Base-by-base conservation (phyloP, 1,140 invertebrate species). In the Centruroides sculpturatus region DNA sequence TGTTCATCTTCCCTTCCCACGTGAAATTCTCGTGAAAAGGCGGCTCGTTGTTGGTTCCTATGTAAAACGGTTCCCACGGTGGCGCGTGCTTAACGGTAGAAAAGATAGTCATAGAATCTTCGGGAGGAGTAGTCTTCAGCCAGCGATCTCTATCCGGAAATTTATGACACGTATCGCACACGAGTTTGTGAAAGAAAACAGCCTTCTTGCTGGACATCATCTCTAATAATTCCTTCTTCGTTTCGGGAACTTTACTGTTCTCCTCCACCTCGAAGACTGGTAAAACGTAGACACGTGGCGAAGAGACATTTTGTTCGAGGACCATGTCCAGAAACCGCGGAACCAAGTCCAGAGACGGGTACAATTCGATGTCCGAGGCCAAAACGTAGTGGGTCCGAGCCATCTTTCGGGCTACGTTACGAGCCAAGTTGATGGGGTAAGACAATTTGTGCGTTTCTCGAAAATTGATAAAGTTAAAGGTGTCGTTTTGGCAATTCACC, bases 141-240 rank as follows among this genome's bases (percentile, higher is more conserved):
- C 68, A 69, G n/a, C 63, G 35, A 4, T 64, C 55, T 2, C 67
- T 86, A 71, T 8, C 84, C 1, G 91, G 90, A 57, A 93, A 86
- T 52, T 84, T 87, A 70, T 94, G 91, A 71, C 91, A 94, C 49
- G 82, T 82, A 11, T 88, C 80, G 68, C 90, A 94, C 2, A 92
- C 80, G 67, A 85, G 87, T 71, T 92, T 88, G 71, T 94, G 91
- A 71, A 94, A 94, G 10, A 88, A 87, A 66, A 93, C 87, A 0
- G 87, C 89, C n/a, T 71, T 66, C 35, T 72, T 69, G 5, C 69
- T 66, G 3, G 67, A 65, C 49, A 76, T 71, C 64, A 79, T 71
- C n/a, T 69, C 51, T 1, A 77, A 66, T 67, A 92, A 74, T 67
- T 82, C 78, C 0, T 79, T 82, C 73, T 92, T 92, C 50, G 83